These are phyloP conservation scores for Aculops lycopersici DNA, from an alignment of 1,140 invertebrate species.

Conservation along the genomic window DNA sequence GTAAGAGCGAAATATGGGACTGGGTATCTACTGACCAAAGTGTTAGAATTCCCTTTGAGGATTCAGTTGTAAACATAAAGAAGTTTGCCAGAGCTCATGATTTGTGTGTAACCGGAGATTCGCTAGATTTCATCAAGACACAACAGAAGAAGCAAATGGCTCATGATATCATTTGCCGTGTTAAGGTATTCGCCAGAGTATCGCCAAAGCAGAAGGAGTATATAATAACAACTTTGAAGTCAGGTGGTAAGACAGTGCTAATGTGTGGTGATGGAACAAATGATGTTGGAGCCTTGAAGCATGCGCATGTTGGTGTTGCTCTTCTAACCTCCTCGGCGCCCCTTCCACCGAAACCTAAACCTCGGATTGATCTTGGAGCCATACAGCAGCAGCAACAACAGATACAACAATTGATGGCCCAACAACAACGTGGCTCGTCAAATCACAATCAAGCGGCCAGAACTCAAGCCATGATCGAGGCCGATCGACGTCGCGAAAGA, in stretches of 20 bases:
- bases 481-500: background rate
- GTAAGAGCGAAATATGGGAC: conserved; percentile 21
- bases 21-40: conserved; percentile 54
- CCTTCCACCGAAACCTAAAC: background rate
- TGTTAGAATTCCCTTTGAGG: conserved; percentile 19
- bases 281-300: conserved; percentile 97
- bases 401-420: background rate
- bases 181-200: conserved; percentile 66
- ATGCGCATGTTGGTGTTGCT: conserved; percentile 54
- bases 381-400: background rate
- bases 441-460: background rate
- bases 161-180: conserved; percentile 37
- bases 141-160: conserved; percentile 29
- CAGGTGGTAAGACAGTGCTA: conserved; percentile 51
- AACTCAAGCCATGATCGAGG: background rate
- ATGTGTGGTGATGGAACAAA: conserved; percentile 99
- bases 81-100: conserved; percentile 24
- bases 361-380: background rate
- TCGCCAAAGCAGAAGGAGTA: conserved; percentile 89
- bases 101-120: conserved; percentile 74
- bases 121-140: conserved; percentile 30
- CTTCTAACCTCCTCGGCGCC: conserved; percentile 1
- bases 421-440: background rate
- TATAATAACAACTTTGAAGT: conserved; percentile 58
- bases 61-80: conserved; percentile 3